phyloP scores from a whole-genome alignment of 2,888 invertebrate species.

The Nycteola revayana region DNA sequence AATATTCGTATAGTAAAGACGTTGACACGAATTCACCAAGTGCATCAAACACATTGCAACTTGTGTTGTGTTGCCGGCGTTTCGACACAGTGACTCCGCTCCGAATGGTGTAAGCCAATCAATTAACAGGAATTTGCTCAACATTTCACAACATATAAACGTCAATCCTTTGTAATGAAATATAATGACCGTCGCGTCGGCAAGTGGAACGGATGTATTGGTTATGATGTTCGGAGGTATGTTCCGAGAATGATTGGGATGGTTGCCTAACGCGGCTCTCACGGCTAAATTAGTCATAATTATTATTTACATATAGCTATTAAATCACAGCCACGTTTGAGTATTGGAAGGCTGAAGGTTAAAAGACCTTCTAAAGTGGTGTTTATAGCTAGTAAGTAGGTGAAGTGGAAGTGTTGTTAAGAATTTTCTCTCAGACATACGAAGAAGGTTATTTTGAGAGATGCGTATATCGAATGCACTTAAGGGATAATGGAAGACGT shows the following conservation, averaged over 20 bases:
- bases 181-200: conserved; percentile 11
- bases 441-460: too few relatives aligned
- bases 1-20: conserved; percentile 11
- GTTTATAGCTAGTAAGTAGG: too few relatives aligned
- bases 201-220: conserved; percentile 31
- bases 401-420: too few relatives aligned
- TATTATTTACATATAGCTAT: too few relatives aligned
- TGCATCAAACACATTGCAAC: conserved; percentile 19
- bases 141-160: conserved; percentile 26
- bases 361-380: too few relatives aligned
- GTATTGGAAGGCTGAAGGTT: too few relatives aligned
- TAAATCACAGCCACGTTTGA: too few relatives aligned
- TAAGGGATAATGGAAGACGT: too few relatives aligned
- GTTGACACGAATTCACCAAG: conserved; percentile 13
- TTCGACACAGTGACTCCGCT: conserved; percentile 18
- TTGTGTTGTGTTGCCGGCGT: conserved; percentile 8
- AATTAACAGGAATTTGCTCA: conserved; percentile 36
- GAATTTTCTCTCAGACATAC: too few relatives aligned
- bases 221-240: conserved; percentile 7
- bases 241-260: conserved; percentile 7
- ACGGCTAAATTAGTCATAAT: too few relatives aligned
- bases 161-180: conserved; percentile 33
- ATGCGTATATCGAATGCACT: too few relatives aligned
- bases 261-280: conserved; percentile 3
- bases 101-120: conserved; percentile 31